Conservation (phyloP, 2,888 invertebrate genomes). For the Tipula lateralis region DNA sequence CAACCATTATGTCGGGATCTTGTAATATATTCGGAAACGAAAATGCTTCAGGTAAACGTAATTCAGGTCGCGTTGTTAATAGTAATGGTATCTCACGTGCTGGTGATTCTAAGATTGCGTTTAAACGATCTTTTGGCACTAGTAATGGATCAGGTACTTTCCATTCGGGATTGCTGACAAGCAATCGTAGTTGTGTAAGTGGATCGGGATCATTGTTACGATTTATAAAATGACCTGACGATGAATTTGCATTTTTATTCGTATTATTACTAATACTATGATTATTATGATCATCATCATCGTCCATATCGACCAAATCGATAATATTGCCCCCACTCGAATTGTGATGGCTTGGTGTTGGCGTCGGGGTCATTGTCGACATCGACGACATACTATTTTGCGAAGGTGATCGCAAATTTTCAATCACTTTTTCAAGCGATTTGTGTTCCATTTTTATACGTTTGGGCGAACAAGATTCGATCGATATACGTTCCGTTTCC, state of each 20-base stretch:
- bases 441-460: slow-evolving; percentile 51
- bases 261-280: neutral
- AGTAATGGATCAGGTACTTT: slow-evolving; percentile 76
- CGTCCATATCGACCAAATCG: neutral
- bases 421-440: slow-evolving; percentile 45
- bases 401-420: neutral
- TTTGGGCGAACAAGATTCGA: slow-evolving; percentile 44
- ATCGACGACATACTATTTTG: neutral
- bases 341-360: slow-evolving; percentile 20
- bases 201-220: slow-evolving; percentile 55
- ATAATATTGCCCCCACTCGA: neutral
- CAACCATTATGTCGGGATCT: slow-evolving; percentile 73
- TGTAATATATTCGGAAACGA: slow-evolving; percentile 66
- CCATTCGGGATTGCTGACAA: slow-evolving; percentile 61
- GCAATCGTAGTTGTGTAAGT: slow-evolving; percentile 63
- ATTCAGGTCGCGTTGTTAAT: slow-evolving; percentile 64
- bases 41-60: slow-evolving; percentile 68
- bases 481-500: slow-evolving; percentile 45
- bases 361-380: neutral
- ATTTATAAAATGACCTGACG: slow-evolving; percentile 34
- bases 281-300: neutral
- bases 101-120: slow-evolving; percentile 65
- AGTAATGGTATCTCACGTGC: slow-evolving; percentile 72
- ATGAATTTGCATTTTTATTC: neutral
- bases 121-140: slow-evolving; percentile 70